Conservation (phyloP, 2,888 invertebrate species). For the Spilarctia lutea region DNA sequence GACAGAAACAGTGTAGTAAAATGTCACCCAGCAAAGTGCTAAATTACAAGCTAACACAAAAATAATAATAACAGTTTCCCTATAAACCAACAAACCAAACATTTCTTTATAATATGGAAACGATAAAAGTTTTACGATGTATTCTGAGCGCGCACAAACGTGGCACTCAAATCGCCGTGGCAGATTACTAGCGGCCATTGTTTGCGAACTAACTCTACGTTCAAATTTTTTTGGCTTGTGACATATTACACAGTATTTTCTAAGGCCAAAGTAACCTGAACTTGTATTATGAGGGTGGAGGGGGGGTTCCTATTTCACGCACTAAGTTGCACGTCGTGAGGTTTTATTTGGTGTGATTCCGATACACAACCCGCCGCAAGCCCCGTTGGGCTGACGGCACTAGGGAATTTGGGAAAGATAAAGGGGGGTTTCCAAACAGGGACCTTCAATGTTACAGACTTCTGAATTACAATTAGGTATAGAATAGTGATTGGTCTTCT, state of each 20-base stretch:
- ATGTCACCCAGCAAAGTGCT: not conserved
- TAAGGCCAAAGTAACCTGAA: not conserved
- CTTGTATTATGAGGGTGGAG: not conserved
- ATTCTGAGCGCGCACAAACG: conserved; percentile 22
- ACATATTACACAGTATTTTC: not conserved
- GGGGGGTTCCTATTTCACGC: too few species aligned
- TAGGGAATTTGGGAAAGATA: too few species aligned
- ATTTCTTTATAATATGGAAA: conserved; percentile 22
- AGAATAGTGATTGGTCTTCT: too few species aligned
- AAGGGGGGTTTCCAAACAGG: too few species aligned
- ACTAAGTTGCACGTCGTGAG: too few species aligned
- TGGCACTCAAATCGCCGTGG: conserved; percentile 8
- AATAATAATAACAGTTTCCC: conserved; percentile 6
- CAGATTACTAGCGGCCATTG: conserved; percentile 22
- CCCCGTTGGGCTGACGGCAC: too few species aligned
- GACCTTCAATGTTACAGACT: too few species aligned
- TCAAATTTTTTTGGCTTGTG: not conserved
- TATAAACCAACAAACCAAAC: conserved; percentile 20
- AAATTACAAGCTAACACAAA: not conserved
- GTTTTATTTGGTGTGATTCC: too few species aligned
- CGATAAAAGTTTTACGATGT: conserved; percentile 41
- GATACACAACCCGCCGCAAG: too few species aligned
- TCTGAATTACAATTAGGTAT: too few species aligned
- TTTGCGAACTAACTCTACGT: conserved; percentile 10
- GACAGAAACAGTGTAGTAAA: too few species aligned